Conservation (phyloP, 2,888 invertebrate species). For the Microctonus hyperodae region DNA sequence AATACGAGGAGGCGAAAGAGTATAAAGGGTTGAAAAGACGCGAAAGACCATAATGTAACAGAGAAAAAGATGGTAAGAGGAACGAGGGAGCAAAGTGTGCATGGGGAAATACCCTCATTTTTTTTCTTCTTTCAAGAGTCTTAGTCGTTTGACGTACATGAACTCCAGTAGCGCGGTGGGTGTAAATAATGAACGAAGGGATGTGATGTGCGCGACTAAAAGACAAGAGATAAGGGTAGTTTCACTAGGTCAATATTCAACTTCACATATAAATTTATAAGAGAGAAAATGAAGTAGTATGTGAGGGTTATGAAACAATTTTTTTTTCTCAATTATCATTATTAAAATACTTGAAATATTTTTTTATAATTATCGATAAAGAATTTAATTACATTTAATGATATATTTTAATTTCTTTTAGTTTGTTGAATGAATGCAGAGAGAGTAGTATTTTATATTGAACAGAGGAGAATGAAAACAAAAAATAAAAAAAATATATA, state of each 20-base stretch:
- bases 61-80: constrained; percentile 8
- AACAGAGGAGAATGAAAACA: too few relatives aligned
- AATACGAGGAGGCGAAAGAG: background rate
- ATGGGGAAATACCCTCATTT: constrained; percentile 29
- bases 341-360: too few relatives aligned
- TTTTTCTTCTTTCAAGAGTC: constrained; percentile 41
- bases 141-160: constrained; percentile 43
- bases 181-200: constrained; percentile 59
- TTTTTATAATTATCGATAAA: too few relatives aligned
- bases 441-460: too few relatives aligned
- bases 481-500: background rate
- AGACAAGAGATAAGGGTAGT: constrained; percentile 40
- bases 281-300: constrained; percentile 26
- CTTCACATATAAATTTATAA: constrained; percentile 31
- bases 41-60: background rate
- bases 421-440: too few relatives aligned
- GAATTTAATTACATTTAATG: too few relatives aligned
- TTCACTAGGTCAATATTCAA: constrained; percentile 55
- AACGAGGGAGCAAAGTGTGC: constrained; percentile 3
- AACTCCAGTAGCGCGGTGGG: constrained; percentile 42
- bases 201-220: constrained; percentile 41
- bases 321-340: too few relatives aligned
- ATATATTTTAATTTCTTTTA: too few relatives aligned
- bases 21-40: background rate
- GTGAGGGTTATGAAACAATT: too few relatives aligned